Conservation (phyloP, 2,797 vertebrate genomes). For the Zenarchopterus dispar region DNA sequence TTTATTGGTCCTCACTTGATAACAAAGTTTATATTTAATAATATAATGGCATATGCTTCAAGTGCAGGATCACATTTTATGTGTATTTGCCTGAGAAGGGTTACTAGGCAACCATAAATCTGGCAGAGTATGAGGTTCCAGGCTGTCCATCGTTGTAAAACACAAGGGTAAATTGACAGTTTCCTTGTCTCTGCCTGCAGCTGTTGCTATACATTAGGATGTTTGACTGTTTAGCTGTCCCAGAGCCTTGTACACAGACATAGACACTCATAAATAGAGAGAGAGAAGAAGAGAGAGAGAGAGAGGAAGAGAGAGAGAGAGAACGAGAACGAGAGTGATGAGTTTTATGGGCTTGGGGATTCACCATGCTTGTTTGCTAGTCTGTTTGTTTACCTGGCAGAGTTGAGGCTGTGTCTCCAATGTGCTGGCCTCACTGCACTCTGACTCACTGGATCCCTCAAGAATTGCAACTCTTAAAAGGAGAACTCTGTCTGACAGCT, state of each 20-base stretch:
- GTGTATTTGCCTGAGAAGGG: constrained; percentile 34
- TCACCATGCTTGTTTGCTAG: constrained; percentile 49
- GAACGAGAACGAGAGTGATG: constrained; percentile 33
- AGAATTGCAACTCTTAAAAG: constrained; percentile 43
- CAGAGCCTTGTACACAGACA: constrained; percentile 51
- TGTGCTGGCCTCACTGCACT: constrained; percentile 39
- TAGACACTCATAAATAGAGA: constrained; percentile 56
- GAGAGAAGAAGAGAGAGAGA: no score
- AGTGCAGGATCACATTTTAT: constrained; percentile 17
- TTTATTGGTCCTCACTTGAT: no score
- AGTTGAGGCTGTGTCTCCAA: constrained; percentile 47
- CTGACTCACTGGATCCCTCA: constrained; percentile 36
- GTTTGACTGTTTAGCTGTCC: constrained; percentile 50
- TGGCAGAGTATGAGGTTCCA: constrained; percentile 36
- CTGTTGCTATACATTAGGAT: constrained; percentile 50
- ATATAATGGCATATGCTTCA: no score
- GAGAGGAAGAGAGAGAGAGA: constrained; percentile 6
- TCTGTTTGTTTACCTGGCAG: constrained; percentile 59
- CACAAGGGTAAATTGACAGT: constrained; percentile 65
- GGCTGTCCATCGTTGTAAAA: constrained; percentile 64
- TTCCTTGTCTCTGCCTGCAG: constrained; percentile 56
- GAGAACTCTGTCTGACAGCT: constrained; percentile 49
- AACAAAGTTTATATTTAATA: neutral
- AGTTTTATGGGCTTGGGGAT: constrained; percentile 51
- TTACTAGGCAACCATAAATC: constrained; percentile 45